Evolutionary conservation across 2,113 vertebrate genomes (phyloP).

Genomic region (Thalassarche chlororhynchos): DNA sequence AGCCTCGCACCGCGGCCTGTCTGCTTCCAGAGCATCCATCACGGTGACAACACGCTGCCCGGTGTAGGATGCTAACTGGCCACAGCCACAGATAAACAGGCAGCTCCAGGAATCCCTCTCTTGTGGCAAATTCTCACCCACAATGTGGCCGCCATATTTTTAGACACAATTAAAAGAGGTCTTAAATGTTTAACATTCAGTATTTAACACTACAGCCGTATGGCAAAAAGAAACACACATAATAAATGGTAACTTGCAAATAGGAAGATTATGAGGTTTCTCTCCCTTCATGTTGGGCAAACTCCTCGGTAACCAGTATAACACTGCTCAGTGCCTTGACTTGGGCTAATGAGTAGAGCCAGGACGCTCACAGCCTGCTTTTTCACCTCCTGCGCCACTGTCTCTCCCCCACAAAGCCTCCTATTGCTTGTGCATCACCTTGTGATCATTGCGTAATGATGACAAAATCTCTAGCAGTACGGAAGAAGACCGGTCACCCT

Average conservation of each 20-base stretch:
- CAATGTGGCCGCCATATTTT: neutral
- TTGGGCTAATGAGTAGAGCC: neutral
- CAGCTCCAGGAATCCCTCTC: neutral
- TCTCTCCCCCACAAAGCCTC: neutral
- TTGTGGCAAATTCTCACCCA: neutral
- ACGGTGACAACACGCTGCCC: neutral
- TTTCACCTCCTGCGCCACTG: neutral
- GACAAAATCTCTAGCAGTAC: neutral
- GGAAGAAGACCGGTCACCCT: neutral
- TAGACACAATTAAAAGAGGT: neutral
- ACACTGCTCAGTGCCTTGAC: neutral
- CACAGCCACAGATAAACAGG: neutral
- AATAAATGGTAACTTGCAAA: neutral
- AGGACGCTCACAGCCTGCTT: neutral
- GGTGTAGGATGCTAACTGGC: neutral
- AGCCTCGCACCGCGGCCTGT: neutral
- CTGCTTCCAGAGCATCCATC: neutral
- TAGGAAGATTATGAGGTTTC: neutral
- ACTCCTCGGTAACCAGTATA: neutral
- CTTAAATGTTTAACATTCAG: neutral
- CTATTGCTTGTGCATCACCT: neutral
- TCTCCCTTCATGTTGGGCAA: neutral
- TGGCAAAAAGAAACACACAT: neutral
- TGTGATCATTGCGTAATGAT: neutral
- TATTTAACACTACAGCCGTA: neutral